These are phyloP conservation scores for Nephotettix cincticeps DNA, from an alignment of 1,140 invertebrate genomes.

Conservation along the genomic window DNA sequence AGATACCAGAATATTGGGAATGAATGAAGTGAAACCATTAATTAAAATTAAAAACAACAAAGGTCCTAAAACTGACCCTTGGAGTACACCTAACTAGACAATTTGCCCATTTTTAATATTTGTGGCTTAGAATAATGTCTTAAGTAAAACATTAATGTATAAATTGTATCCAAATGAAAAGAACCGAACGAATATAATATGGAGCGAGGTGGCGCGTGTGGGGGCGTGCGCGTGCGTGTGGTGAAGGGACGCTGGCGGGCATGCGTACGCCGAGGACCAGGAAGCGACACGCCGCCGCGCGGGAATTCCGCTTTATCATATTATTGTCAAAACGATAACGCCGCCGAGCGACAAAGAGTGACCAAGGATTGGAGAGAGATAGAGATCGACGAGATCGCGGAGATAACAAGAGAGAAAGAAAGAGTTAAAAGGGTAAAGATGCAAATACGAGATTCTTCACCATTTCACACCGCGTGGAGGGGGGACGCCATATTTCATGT, in stretches of 20 bases:
- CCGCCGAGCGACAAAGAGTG: constrained; percentile 3
- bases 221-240: not conserved
- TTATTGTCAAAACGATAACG: constrained; percentile 19
- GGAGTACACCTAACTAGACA: too few species aligned
- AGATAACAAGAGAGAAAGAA: constrained; percentile 28
- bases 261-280: not conserved
- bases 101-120: too few species aligned
- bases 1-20: too few species aligned
- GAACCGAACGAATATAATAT: too few species aligned
- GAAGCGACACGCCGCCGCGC: not conserved
- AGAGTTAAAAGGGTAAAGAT: constrained; percentile 16
- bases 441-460: constrained; percentile 28
- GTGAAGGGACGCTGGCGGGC: not conserved
- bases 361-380: not conserved
- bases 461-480: constrained; percentile 21
- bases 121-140: too few species aligned
- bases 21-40: too few species aligned
- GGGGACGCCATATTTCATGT: constrained; percentile 34
- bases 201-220: not conserved
- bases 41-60: too few species aligned
- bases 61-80: too few species aligned
- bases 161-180: too few species aligned
- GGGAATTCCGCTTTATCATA: constrained; percentile 19
- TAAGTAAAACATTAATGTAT: too few species aligned
- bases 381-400: constrained; percentile 7